Evolutionary conservation across 2,113 vertebrate genomes (phyloP), one percentile per base, ranked within the genome.

Genomic region (Thryonomys swinderianus): DNA sequence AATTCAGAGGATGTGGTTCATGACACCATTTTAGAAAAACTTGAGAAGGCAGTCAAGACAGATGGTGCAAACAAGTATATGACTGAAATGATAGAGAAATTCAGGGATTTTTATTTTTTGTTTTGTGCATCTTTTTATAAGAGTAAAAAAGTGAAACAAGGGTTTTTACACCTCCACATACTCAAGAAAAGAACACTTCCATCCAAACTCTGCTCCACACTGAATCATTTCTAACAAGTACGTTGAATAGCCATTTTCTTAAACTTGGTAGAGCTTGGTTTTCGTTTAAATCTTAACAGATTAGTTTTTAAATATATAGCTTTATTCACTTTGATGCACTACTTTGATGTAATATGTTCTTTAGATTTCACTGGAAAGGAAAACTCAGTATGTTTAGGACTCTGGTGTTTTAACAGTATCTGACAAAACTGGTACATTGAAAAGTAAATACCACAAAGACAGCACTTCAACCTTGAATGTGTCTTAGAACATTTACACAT

Each of bases 381-480:
- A 94, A 93, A 57, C 5, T 61, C 27, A 30, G 2, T 23, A 23
- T 37, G 4, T 64, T 83, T 73, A 76, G 1, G 7, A 82, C 12
- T 90, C 92, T 40, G 20, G 0, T 85, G 37, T 92, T 59, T 91
- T 85, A 20, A 59, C n/a, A 73, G 0, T 53, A 12, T 27, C 21
- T 78, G 53, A 45, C 45, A 66, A 74, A 87, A 64, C 88, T 66
- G 79, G 18, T 18, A 51, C n/a, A 25, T 37, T 7, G 64, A 96
- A 95, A 88, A 51, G 57, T 55, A 85, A 90, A 51, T 92, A 67
- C 59, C 42, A 94, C 45, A 94, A 94, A 91, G 20, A 14, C 91
- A 88, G 81, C 40, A 71, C 13, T 73, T 94, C 21, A 85, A 16
- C 3, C 27, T 74, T 27, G 48, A 45, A 7, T 61, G 95, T 83